Conservation (phyloP, 2,113 vertebrate genomes). For the Tricholaema leucomelas region DNA sequence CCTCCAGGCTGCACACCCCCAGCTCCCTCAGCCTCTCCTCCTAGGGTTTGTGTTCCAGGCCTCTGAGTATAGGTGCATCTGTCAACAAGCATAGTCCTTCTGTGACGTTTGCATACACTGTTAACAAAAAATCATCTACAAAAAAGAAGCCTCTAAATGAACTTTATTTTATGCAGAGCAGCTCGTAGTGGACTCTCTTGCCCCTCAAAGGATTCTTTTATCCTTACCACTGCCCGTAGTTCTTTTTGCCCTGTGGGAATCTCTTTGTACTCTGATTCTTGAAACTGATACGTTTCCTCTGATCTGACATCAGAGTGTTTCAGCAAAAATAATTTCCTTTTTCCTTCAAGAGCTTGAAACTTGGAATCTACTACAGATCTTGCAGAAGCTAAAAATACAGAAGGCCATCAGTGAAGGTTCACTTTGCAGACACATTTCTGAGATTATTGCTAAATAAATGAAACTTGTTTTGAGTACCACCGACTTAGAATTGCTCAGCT, state of each 20-base stretch:
- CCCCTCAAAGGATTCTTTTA: constrained; percentile 37
- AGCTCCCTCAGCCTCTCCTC: too few relatives aligned
- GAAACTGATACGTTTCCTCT: constrained; percentile 33
- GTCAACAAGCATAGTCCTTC: constrained; percentile 8
- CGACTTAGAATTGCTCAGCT: neutral
- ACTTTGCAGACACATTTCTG: neutral
- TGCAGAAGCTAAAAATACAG: neutral
- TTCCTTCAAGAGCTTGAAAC: constrained; percentile 33
- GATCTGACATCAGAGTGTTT: constrained; percentile 52
- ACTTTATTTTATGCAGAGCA: neutral
- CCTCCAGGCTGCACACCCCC: too few relatives aligned
- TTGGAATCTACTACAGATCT: neutral
- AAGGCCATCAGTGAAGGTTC: neutral
- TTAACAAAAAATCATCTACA: constrained; percentile 3
- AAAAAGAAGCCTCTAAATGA: constrained; percentile 20
- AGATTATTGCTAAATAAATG: neutral
- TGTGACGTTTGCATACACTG: neutral
- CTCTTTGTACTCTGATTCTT: constrained; percentile 39
- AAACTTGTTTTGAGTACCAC: neutral
- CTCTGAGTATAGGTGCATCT: neutral
- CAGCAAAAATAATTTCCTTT: constrained; percentile 33
- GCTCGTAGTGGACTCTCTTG: constrained; percentile 34
- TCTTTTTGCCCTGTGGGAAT: constrained; percentile 11
- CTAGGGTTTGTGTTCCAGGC: too few relatives aligned
- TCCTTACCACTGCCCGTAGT: constrained; percentile 6